A percentile compares a stretch with the other conserved stretches of the same genome.
These are phyloP conservation scores for Myotis daubentonii DNA, from an alignment of 2,797 vertebrate species.

Conservation along the genomic window DNA sequence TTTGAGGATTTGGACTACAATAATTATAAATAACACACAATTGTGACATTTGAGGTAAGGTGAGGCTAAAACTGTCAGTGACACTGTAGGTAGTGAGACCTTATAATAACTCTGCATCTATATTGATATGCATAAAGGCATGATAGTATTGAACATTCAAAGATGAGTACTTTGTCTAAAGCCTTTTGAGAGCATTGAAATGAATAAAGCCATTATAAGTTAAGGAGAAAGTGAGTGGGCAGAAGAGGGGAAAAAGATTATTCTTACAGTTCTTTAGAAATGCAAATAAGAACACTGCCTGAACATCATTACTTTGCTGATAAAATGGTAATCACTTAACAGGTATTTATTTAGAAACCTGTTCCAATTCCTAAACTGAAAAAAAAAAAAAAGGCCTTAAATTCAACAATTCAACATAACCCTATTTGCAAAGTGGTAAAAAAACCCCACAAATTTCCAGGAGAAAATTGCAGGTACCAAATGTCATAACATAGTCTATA, in stretches of 20 bases:
- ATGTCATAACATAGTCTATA: not conserved
- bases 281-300: constrained; percentile 68
- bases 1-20: not conserved
- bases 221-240: constrained; percentile 72
- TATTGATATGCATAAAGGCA: constrained; percentile 36
- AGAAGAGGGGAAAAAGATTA: constrained; percentile 50
- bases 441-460: constrained; percentile 44
- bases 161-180: constrained; percentile 60
- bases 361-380: constrained; percentile 54
- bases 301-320: constrained; percentile 61
- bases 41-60: not conserved
- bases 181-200: constrained; percentile 58
- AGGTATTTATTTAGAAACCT: constrained; percentile 68
- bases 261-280: constrained; percentile 76
- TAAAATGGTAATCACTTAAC: constrained; percentile 63
- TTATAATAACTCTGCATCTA: constrained; percentile 44
- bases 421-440: constrained; percentile 58
- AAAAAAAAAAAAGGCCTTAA: constrained; percentile 10
- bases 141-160: constrained; percentile 43
- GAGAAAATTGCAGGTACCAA: constrained; percentile 1
- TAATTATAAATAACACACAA: constrained; percentile 53
- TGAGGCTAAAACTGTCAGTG: constrained; percentile 40
- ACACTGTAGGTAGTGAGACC: not conserved
- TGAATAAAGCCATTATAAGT: constrained; percentile 69
- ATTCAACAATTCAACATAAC: constrained; percentile 58